Evolutionary conservation across 1,140 invertebrate species (phyloP), one percentile per base, ranked within the genome.

Genomic region (fruit fly (Drosophila melanogaster)): DNA sequence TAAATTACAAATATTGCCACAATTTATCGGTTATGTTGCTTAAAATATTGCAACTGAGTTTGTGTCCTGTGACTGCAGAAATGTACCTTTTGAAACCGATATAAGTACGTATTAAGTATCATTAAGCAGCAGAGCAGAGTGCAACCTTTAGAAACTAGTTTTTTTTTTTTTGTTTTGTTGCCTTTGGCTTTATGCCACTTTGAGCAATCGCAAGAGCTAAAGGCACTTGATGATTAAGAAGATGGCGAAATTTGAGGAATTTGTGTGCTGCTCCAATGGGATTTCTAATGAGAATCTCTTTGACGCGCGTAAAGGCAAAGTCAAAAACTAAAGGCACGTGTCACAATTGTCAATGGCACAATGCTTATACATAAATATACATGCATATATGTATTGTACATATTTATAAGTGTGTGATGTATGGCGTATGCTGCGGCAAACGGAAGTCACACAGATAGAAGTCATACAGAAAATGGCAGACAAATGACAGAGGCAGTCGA

Each of bases 271-370:
- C 8, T 54, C 67, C 64, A 53, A 44, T 67, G 46, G 47, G 15
- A 10, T 41, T 47, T 55, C 50, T 70, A 70, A 70, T 70, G 41
- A 70, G 64, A 65, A 70, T 57, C 49, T 70, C 50, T 57, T 38
- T 51, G 44, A 40, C 40, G 26, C 33, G 46, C 67, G 67, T 6
- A 8, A 12, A 56, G 46, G 15, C 37, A 64, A 64, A 46, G 70
- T 62, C 41, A 55, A 79, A 67, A 64, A 65, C 47, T 76, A 62
- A 47, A 79, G 75, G 70, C 76, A 76, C 76, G 66, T 84, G 81
- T 85, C 81, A 80, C 80, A 84, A 84, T 85, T 84, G 77, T 84
- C 77, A 85, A 85, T 85, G 81, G 56, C 81, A 84, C 75, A 74
- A 67, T 41, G 71, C 65, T 46, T 54, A 38, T 38, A 37, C 24